Evolutionary conservation across 1,140 invertebrate species (phyloP).

Genomic region (Lepidurus apus): DNA sequence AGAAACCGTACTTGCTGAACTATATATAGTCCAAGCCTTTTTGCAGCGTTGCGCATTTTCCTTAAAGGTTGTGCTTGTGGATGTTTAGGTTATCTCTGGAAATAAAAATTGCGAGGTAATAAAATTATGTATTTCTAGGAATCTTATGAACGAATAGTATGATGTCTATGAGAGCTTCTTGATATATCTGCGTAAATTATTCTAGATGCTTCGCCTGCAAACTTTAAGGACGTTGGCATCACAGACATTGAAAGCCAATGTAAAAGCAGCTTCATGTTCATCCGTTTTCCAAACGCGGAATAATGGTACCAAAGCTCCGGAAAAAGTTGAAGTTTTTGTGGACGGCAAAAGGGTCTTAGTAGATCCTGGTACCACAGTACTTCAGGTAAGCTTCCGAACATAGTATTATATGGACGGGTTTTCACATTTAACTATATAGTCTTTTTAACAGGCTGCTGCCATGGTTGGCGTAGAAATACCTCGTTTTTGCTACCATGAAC

Average conservation of each 20-base stretch:
- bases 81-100: neutral
- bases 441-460: constrained; percentile 72
- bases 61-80: neutral
- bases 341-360: constrained; percentile 94
- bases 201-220: constrained; percentile 5
- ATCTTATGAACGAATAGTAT: neutral
- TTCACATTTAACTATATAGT: constrained; percentile 28
- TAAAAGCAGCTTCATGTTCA: neutral
- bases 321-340: constrained; percentile 94
- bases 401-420: constrained; percentile 23
- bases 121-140: neutral
- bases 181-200: too few relatives aligned
- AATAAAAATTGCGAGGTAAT: neutral
- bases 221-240: constrained; percentile 2
- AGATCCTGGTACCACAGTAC: constrained; percentile 90
- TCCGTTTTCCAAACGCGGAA: neutral
- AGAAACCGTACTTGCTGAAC: too few relatives aligned
- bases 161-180: too few relatives aligned
- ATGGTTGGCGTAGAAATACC: constrained; percentile 95
- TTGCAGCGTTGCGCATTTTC: neutral
- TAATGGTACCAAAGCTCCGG: constrained; percentile 47
- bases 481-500: constrained; percentile 98
- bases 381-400: constrained; percentile 64
- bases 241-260: neutral
- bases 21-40: neutral